Evolutionary conservation across 2,888 invertebrate genomes (phyloP).

Genomic region (Oconnorella tubifera): DNA sequence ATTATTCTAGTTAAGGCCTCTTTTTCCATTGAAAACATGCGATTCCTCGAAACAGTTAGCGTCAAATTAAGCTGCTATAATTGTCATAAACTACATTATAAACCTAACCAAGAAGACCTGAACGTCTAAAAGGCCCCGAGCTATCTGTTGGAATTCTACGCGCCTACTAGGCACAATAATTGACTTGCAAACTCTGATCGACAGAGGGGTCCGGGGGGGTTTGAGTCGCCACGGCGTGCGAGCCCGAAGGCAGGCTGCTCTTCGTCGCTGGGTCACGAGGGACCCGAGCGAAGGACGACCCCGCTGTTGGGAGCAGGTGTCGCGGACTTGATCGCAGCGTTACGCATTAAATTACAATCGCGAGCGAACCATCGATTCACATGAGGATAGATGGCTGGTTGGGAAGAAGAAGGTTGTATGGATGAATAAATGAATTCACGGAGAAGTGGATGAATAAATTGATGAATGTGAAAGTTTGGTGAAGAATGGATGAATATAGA

Average conservation of each 20-base stretch:
- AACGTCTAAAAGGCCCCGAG: background rate
- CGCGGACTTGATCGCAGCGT: background rate
- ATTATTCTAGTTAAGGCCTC: too few relatives aligned
- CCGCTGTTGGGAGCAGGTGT: background rate
- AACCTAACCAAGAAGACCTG: too few relatives aligned
- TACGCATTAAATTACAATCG: conserved; percentile 10
- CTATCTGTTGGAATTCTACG: background rate
- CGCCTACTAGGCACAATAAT: background rate
- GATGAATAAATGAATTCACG: background rate
- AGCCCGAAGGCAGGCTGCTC: too few relatives aligned
- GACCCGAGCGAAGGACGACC: background rate
- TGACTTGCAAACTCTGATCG: background rate
- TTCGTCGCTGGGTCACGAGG: background rate
- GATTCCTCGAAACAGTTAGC: too few relatives aligned
- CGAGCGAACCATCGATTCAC: background rate
- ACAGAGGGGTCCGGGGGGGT: background rate
- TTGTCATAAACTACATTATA: too few relatives aligned
- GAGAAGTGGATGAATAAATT: too few relatives aligned
- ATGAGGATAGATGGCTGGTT: background rate
- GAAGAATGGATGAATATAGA: too few relatives aligned
- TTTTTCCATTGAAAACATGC: too few relatives aligned
- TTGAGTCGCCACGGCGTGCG: background rate
- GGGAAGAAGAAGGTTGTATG: background rate
- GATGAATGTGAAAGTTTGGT: too few relatives aligned
- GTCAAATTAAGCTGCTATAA: too few relatives aligned